Percentiles rank a stretch among this genome's conserved stretches.
Evolutionary conservation across 1,140 invertebrate genomes (phyloP).

Genomic region (Drosophila neocordata): DNA sequence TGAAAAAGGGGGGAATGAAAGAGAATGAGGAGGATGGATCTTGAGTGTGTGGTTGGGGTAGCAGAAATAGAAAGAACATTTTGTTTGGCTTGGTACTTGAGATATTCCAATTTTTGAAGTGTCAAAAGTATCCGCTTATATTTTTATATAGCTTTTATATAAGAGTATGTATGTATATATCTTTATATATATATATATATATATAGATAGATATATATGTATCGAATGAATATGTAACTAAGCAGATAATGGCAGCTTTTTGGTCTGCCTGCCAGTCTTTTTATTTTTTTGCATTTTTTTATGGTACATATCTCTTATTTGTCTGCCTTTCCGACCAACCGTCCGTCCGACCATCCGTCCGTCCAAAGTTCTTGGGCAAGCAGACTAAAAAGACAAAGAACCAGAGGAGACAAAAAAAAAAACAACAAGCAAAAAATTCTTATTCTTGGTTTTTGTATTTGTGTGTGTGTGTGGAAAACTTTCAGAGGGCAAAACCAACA

Average conservation of each 20-base stretch:
- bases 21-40: neutral
- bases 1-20: neutral
- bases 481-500: slow-evolving; percentile 27
- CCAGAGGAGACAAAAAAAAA: slow-evolving; percentile 28
- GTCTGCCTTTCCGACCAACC: slow-evolving; percentile 22
- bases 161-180: slow-evolving; percentile 27
- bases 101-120: slow-evolving; percentile 79
- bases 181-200: slow-evolving; percentile 42
- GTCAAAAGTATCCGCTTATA: slow-evolving; percentile 75
- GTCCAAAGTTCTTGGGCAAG: slow-evolving; percentile 38
- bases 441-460: slow-evolving; percentile 12
- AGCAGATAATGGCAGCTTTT: slow-evolving; percentile 68
- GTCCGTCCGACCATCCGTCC: slow-evolving; percentile 18
- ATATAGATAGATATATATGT: slow-evolving; percentile 3
- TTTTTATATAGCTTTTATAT: slow-evolving; percentile 45
- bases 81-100: slow-evolving; percentile 47
- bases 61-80: slow-evolving; percentile 30
- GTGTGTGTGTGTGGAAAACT: slow-evolving; percentile 47
- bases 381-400: slow-evolving; percentile 47
- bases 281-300: neutral
- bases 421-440: slow-evolving; percentile 36
- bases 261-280: slow-evolving; percentile 7
- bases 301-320: slow-evolving; percentile 29
- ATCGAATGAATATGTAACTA: slow-evolving; percentile 66
- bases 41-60: neutral